Evolutionary conservation across 2,888 invertebrate species (phyloP), one percentile per base, ranked within the genome.

Genomic region (Drosophila vallismaia): DNA sequence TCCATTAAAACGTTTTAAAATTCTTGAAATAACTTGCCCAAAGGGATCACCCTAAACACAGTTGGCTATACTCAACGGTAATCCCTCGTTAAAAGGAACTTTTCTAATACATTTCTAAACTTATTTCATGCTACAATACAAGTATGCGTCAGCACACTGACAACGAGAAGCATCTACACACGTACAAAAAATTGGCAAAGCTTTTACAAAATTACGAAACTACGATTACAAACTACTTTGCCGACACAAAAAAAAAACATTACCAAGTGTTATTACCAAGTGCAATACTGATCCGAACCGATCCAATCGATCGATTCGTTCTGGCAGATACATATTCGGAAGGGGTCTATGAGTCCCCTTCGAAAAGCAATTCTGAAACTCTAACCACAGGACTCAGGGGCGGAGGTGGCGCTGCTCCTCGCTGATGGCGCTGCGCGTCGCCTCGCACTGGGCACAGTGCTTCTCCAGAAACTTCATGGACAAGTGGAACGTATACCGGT

Each of bases 401-500:
- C 58, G 26, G 68, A 58, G 28, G 55, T 81, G 74, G 53, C 80
- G 79, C 75, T 86, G 75, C 82, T 84, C 85, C 49, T 85, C 77
- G 74, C 71, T 63, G 68, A 58, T 67, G 40, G 86, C 66, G 57
- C 63, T 62, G 33, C 75, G 85, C 38, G 88, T 81, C 33, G 86
- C 88, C 74, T 89, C 89, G 79, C 89, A 90, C 63, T 90, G 89
- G 28, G 81, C 79, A 82, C 89, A 90, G 71, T 90, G 83, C 79
- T 89, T 89, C 79, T 89, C 89, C 83, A 89, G 77, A 87, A 90
- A 90, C 79, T 89, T 90, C 88, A 89, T 89, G 88, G 90, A 90
- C 90, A 90, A 89, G 84, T 90, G 89, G 79, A 90, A 90, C 82
- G 89, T 90, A 90, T 90, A 89, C 88, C 90, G 90, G 89, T 90